Evolutionary conservation across 2,888 invertebrate species (phyloP).

Genomic region (Lissonota sp.): DNA sequence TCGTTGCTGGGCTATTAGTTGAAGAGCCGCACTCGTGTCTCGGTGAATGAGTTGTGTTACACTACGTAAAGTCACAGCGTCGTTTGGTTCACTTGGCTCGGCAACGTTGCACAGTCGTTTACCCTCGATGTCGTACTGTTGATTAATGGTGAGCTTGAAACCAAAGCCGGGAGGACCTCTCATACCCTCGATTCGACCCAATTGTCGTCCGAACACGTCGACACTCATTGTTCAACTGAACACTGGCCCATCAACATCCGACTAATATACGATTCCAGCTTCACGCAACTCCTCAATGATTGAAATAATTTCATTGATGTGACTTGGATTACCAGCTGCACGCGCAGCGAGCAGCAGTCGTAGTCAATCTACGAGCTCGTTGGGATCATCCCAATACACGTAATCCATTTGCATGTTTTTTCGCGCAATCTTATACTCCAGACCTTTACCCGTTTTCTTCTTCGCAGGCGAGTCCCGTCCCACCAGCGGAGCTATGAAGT

Average conservation of each 20-base stretch:
- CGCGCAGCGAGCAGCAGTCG: conserved; percentile 46
- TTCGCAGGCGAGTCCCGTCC: too few relatives aligned
- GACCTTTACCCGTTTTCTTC: too few relatives aligned
- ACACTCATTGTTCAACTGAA: conserved; percentile 37
- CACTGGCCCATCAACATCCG: neutral
- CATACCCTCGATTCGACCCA: conserved; percentile 26
- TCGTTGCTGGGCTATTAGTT: conserved; percentile 5
- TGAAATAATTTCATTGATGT: conserved; percentile 38
- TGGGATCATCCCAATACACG: too few relatives aligned
- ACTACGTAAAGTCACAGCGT: conserved; percentile 35
- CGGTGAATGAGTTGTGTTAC: conserved; percentile 11
- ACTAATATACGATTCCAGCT: conserved; percentile 8
- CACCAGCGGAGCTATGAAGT: too few relatives aligned
- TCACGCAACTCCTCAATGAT: too few relatives aligned
- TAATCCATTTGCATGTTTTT: too few relatives aligned
- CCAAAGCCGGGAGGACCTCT: conserved; percentile 44
- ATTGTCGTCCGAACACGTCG: conserved; percentile 48
- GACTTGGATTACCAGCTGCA: conserved; percentile 48
- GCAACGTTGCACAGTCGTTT: conserved; percentile 55
- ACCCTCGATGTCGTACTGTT: conserved; percentile 49
- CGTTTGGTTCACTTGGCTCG: conserved; percentile 14
- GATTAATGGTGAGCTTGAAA: conserved; percentile 43
- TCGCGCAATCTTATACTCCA: too few relatives aligned
- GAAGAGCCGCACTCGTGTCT: neutral
- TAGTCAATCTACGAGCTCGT: conserved; percentile 46